A percentile compares a stretch with the other conserved stretches of the same genome.
Conservation (phyloP, 2,797 vertebrate genomes). For the Labroides dimidiatus region DNA sequence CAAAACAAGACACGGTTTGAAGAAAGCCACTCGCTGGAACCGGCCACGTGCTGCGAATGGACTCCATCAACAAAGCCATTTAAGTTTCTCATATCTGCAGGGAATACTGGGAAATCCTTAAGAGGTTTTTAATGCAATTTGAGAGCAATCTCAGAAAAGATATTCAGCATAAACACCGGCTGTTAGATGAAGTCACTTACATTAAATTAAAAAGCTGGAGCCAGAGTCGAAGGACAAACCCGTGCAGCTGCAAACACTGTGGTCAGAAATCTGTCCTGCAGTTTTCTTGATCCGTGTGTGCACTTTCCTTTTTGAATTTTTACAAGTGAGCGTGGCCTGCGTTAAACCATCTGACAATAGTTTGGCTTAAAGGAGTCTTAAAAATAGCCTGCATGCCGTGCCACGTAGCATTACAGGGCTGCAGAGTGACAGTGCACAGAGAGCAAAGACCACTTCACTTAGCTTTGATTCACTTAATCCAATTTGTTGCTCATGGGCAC, state of each 20-base stretch:
- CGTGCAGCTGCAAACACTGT: slow-evolving; percentile 55
- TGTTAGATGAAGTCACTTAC: not conserved
- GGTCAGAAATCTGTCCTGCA: slow-evolving; percentile 54
- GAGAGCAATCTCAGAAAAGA: not conserved
- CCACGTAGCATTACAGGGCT: slow-evolving; percentile 57
- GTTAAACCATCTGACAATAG: slow-evolving; percentile 51
- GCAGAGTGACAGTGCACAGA: slow-evolving; percentile 47
- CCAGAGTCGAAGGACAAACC: slow-evolving; percentile 3
- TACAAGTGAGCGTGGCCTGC: slow-evolving; percentile 26
- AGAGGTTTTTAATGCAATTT: slow-evolving; percentile 3
- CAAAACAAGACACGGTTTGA: slow-evolving; percentile 44
- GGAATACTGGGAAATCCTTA: slow-evolving; percentile 2
- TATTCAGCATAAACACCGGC: not conserved
- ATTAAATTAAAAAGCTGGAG: slow-evolving; percentile 1
- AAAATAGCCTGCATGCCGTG: slow-evolving; percentile 54
- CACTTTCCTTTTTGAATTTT: slow-evolving; percentile 41
- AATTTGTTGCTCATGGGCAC: slow-evolving; percentile 24
- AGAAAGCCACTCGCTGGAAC: slow-evolving; percentile 21
- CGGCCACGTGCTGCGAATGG: not conserved
- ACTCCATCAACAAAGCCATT: slow-evolving; percentile 23
- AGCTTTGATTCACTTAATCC: slow-evolving; percentile 36
- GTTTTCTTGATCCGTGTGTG: slow-evolving; percentile 44
- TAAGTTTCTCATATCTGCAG: slow-evolving; percentile 8
- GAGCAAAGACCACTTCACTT: slow-evolving; percentile 41
- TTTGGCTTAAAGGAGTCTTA: slow-evolving; percentile 46